phyloP scores from a whole-genome alignment of 2,113 vertebrate genomes.

The Cyprinodon brontotheroides region DNA sequence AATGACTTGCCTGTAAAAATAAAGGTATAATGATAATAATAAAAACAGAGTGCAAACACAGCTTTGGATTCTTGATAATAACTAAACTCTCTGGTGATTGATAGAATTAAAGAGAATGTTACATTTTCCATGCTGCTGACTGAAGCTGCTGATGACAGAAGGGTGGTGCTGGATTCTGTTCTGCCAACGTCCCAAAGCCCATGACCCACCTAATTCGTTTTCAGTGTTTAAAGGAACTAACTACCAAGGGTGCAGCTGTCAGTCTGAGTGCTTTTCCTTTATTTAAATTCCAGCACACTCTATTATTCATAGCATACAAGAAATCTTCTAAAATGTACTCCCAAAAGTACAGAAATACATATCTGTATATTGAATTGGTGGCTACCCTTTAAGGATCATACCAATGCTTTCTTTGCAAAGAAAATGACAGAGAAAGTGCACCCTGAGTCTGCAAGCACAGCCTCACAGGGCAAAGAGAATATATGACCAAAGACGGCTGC shows the following conservation, averaged over 20 bases:
- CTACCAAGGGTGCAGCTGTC: slow-evolving; percentile 53
- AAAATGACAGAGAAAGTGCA: neutral
- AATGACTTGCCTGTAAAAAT: too few species aligned
- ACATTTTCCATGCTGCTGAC: slow-evolving; percentile 34
- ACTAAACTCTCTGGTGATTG: slow-evolving; percentile 28
- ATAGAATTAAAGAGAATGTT: slow-evolving; percentile 36
- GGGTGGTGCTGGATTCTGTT: slow-evolving; percentile 29
- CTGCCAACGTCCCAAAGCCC: slow-evolving; percentile 45
- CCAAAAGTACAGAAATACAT: slow-evolving; percentile 13
- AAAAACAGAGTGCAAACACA: slow-evolving; percentile 18
- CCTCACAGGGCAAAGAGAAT: slow-evolving; percentile 66
- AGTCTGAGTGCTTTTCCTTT: slow-evolving; percentile 47
- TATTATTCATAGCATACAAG: slow-evolving; percentile 60
- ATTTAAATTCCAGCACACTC: slow-evolving; percentile 38
- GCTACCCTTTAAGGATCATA: slow-evolving; percentile 9
- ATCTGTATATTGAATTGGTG: neutral
- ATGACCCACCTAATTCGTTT: slow-evolving; percentile 68
- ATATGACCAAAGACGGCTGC: slow-evolving; percentile 53
- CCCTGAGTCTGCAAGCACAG: slow-evolving; percentile 43
- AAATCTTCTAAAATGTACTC: slow-evolving; percentile 47
- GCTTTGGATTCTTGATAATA: slow-evolving; percentile 18
- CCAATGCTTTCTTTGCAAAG: slow-evolving; percentile 2
- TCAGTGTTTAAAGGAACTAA: slow-evolving; percentile 49
- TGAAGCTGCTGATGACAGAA: slow-evolving; percentile 61
- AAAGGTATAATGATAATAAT: too few species aligned